These are phyloP conservation scores for Caenorhabditis inopinata DNA, from an alignment of 1,140 invertebrate species.

Conservation along the genomic window DNA sequence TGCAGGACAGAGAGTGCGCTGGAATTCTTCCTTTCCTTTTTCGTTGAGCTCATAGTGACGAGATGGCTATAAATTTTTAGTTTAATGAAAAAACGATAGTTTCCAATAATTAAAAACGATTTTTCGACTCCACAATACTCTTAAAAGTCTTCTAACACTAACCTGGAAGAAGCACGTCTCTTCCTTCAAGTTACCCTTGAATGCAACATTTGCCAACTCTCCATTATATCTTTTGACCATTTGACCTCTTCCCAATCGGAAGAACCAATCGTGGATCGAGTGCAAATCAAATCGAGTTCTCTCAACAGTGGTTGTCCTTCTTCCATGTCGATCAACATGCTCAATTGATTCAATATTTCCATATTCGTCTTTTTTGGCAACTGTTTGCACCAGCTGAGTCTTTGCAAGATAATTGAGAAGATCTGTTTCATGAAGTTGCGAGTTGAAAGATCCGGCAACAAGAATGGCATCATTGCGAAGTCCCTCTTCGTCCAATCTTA, in stretches of 20 bases:
- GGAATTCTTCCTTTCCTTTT: constrained; percentile 41
- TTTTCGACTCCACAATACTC: no score
- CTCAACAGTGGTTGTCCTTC: constrained; percentile 41
- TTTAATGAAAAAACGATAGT: no score
- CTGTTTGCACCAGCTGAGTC: constrained; percentile 32
- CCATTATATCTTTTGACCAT: constrained; percentile 46
- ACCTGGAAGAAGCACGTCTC: constrained; percentile 47
- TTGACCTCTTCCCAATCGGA: constrained; percentile 46
- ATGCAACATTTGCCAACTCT: constrained; percentile 39
- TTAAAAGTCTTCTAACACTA: not conserved
- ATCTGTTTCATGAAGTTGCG: constrained; percentile 43
- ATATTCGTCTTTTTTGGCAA: constrained; percentile 39
- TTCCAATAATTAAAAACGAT: no score
- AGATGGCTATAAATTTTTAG: constrained; percentile 23
- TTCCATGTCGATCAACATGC: constrained; percentile 42
- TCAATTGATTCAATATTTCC: constrained; percentile 35
- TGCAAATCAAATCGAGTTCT: constrained; percentile 41
- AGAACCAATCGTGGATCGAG: constrained; percentile 46
- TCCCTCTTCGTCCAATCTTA: constrained; percentile 43
- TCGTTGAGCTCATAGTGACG: constrained; percentile 39
- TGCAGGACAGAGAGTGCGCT: constrained; percentile 39
- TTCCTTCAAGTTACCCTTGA: constrained; percentile 37
- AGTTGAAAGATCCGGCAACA: constrained; percentile 45
- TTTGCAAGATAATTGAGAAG: constrained; percentile 38
- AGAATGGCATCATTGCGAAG: constrained; percentile 42